These are phyloP conservation scores for Procambarus clarkii DNA, from an alignment of 1,140 invertebrate species.

Conservation along the genomic window DNA sequence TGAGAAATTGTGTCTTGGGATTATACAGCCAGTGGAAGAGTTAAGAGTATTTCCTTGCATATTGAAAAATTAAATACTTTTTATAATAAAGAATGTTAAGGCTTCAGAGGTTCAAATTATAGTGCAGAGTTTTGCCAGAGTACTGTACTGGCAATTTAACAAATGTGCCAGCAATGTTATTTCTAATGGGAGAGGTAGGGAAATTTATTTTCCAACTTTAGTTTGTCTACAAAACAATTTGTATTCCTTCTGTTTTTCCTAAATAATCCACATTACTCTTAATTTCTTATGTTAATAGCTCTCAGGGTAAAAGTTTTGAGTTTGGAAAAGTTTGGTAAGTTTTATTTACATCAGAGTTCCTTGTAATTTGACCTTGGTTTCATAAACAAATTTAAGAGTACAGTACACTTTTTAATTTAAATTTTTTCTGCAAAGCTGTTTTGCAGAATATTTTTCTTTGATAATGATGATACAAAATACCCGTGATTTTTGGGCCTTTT, in stretches of 20 bases:
- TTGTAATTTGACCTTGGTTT: neutral
- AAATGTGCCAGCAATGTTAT: neutral
- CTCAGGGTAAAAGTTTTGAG: neutral
- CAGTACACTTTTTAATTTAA: too few relatives aligned
- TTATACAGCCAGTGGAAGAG: neutral
- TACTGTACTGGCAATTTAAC: neutral
- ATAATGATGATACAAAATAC: neutral
- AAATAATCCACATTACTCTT: neutral
- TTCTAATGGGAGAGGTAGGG: neutral
- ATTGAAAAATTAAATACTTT: neutral
- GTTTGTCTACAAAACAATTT: neutral
- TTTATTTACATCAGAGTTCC: neutral
- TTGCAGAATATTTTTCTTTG: neutral
- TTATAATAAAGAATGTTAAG: neutral
- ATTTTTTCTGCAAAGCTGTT: neutral
- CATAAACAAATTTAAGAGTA: neutral
- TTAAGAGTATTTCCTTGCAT: neutral
- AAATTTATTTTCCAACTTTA: neutral
- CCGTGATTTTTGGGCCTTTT: slow-evolving; percentile 14
- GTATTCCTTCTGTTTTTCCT: neutral
- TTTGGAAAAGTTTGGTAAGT: neutral
- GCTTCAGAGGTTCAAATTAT: neutral
- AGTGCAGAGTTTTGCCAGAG: neutral
- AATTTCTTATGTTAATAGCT: neutral
- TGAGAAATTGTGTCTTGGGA: neutral